phyloP scores from a whole-genome alignment of 2,797 vertebrate species.

The Rhabdophis nuchalis region DNA sequence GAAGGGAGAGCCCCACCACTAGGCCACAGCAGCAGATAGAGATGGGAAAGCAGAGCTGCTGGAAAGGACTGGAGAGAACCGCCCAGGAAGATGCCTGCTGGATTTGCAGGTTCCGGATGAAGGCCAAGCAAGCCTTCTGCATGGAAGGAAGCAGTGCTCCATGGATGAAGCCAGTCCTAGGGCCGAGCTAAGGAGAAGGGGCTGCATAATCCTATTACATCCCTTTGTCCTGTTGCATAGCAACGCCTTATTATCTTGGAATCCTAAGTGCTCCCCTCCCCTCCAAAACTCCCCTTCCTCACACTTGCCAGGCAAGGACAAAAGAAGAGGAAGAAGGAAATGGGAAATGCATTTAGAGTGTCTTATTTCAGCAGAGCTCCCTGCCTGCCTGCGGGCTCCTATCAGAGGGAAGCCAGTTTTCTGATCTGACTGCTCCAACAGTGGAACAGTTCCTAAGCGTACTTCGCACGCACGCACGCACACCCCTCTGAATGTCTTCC shows the following conservation, averaged over 20 bases:
- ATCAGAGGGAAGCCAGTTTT: not conserved
- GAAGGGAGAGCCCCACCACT: too few species aligned
- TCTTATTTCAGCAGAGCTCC: slow-evolving; percentile 35
- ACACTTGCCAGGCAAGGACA: slow-evolving; percentile 46
- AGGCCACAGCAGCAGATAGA: too few species aligned
- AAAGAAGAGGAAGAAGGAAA: slow-evolving; percentile 23
- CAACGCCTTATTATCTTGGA: slow-evolving; percentile 61
- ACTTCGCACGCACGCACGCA: not conserved
- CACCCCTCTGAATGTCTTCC: not conserved
- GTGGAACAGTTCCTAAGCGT: not conserved
- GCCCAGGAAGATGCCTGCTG: not conserved
- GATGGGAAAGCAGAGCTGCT: not conserved
- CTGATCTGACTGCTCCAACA: too few species aligned
- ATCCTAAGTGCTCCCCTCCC: slow-evolving; percentile 61
- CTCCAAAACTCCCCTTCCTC: not conserved
- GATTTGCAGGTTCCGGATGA: not conserved
- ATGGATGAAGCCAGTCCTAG: not conserved
- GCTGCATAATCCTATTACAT: slow-evolving; percentile 41
- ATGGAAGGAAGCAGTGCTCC: not conserved
- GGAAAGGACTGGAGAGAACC: too few species aligned
- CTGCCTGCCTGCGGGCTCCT: slow-evolving; percentile 16
- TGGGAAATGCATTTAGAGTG: slow-evolving; percentile 7
- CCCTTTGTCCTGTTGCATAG: slow-evolving; percentile 64
- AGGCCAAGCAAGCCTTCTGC: not conserved
- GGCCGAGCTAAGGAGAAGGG: not conserved